phyloP scores from a whole-genome alignment of 2,888 invertebrate genomes.

The Caenorhabditis doughertyi region DNA sequence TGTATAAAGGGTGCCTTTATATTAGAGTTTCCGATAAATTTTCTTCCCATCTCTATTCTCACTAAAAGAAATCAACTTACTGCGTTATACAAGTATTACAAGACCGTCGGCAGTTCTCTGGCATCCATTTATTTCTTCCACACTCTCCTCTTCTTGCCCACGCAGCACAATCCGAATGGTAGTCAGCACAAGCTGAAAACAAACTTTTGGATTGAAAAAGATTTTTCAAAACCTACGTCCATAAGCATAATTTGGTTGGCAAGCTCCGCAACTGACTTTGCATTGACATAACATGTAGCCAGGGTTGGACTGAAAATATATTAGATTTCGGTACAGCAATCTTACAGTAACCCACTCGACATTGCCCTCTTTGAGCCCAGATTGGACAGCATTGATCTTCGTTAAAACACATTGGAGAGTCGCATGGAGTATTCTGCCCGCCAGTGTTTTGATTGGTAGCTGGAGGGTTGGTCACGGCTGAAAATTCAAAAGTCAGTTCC shows the following conservation, averaged over 20 bases:
- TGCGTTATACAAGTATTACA: conserved; percentile 68
- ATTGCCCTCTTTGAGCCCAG: conserved; percentile 75
- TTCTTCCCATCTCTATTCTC: too few species aligned
- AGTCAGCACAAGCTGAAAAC: conserved; percentile 69
- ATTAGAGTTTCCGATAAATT: too few species aligned
- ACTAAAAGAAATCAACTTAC: conserved; percentile 30
- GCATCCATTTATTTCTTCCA: conserved; percentile 73
- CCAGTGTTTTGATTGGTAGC: not conserved
- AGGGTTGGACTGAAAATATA: conserved; percentile 61
- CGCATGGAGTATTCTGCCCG: conserved; percentile 37
- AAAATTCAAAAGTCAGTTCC: not conserved
- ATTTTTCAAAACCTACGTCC: conserved; percentile 61
- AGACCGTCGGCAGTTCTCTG: conserved; percentile 69
- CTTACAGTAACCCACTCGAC: conserved; percentile 30
- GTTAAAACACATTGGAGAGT: conserved; percentile 76
- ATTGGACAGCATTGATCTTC: conserved; percentile 77
- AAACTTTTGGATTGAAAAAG: not conserved
- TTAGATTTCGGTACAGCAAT: not conserved
- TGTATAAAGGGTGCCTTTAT: too few species aligned
- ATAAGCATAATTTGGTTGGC: conserved; percentile 73
- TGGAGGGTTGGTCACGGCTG: conserved; percentile 50
- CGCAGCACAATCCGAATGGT: conserved; percentile 69
- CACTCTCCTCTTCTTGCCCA: conserved; percentile 74
- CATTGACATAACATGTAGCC: conserved; percentile 77
- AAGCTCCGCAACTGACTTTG: conserved; percentile 75